Percentiles rank a stretch among this genome's conserved stretches.
phyloP scores from a whole-genome alignment of 2,797 vertebrate genomes.

The Enteromius trimaculatus region DNA sequence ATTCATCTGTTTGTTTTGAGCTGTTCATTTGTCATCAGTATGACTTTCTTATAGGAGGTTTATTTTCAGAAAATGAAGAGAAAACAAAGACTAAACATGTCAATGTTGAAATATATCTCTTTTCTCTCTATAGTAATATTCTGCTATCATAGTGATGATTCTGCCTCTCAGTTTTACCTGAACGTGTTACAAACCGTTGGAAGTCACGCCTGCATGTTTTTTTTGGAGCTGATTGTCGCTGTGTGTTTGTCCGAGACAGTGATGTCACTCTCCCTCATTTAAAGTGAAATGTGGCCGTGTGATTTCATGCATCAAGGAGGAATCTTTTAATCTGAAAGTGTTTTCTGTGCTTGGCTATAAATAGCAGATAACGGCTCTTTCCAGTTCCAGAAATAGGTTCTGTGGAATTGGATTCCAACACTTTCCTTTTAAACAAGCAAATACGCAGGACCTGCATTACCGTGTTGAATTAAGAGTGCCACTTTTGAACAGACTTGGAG shows the following conservation, averaged over 20 bases:
- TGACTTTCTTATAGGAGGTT: neutral
- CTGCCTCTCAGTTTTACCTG: neutral
- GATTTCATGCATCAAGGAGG: constrained; percentile 56
- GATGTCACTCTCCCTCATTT: constrained; percentile 47
- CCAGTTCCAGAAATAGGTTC: constrained; percentile 58
- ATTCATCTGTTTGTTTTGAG: constrained; percentile 21
- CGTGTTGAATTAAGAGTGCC: constrained; percentile 43
- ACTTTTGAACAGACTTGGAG: constrained; percentile 14
- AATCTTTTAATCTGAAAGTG: constrained; percentile 51
- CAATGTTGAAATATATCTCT: neutral
- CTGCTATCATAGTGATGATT: neutral
- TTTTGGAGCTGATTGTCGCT: constrained; percentile 9
- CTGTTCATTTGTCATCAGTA: neutral
- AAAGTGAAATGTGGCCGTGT: constrained; percentile 51
- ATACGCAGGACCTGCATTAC: constrained; percentile 46
- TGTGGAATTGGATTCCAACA: constrained; percentile 49
- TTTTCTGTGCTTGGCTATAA: constrained; percentile 60
- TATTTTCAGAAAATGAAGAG: neutral
- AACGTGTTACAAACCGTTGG: constrained; percentile 25
- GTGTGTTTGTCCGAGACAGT: constrained; percentile 41
- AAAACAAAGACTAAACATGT: neutral
- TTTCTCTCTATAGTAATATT: neutral
- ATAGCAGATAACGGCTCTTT: constrained; percentile 60
- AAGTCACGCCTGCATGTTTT: constrained; percentile 3
- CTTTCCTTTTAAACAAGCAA: constrained; percentile 55